Evolutionary conservation across 1,140 invertebrate species (phyloP).

Genomic region (Leguminivora glycinivorella): DNA sequence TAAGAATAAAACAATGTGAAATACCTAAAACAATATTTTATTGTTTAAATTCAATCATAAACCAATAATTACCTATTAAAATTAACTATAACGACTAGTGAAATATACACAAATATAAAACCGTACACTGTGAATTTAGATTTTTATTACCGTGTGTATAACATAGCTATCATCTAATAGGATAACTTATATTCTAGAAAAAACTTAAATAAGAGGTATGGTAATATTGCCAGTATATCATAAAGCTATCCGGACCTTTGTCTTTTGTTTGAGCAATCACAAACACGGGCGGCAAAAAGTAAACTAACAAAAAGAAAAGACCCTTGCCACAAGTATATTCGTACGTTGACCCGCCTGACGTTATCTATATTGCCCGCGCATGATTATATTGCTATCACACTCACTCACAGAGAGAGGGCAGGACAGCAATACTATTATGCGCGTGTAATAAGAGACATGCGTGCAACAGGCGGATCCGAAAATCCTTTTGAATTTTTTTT

Average conservation of each 20-base stretch:
- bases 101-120: conserved; percentile 16
- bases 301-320: too few relatives aligned
- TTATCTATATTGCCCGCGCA: too few relatives aligned
- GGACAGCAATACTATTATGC: too few relatives aligned
- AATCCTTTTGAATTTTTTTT: too few relatives aligned
- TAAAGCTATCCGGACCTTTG: not conserved
- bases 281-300: too few relatives aligned
- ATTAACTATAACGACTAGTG: conserved; percentile 10
- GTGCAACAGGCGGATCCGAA: too few relatives aligned
- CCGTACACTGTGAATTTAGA: conserved; percentile 1
- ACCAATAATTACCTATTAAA: conserved; percentile 4
- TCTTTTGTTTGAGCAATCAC: not conserved
- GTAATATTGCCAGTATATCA: not conserved
- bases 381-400: too few relatives aligned
- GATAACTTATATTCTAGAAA: conserved; percentile 17
- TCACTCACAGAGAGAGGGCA: too few relatives aligned
- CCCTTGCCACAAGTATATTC: too few relatives aligned
- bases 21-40: conserved; percentile 27
- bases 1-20: conserved; percentile 14
- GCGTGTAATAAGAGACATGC: too few relatives aligned
- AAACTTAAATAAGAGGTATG: not conserved
- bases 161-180: not conserved
- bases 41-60: not conserved
- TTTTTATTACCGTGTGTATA: not conserved
- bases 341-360: too few relatives aligned